phyloP scores from a whole-genome alignment of 2,113 vertebrate species.

The Alosa alosa region DNA sequence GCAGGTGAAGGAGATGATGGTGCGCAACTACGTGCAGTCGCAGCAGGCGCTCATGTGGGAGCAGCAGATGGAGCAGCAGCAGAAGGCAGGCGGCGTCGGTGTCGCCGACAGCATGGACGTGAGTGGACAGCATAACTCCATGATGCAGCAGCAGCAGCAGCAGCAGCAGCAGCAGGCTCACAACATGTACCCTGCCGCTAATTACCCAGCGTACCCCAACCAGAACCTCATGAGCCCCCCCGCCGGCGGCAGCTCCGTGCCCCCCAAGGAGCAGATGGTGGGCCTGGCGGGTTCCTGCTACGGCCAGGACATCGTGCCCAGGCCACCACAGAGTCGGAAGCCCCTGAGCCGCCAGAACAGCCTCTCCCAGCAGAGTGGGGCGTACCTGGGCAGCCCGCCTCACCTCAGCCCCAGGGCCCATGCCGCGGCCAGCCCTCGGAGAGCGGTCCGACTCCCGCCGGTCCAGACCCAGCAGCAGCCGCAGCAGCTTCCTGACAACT shows the following conservation, averaged over 20 bases:
- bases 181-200: slow-evolving; percentile 58
- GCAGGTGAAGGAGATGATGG: slow-evolving; percentile 91
- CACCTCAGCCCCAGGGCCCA: slow-evolving; percentile 69
- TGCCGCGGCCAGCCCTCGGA: slow-evolving; percentile 60
- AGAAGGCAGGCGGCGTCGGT: slow-evolving; percentile 51
- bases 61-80: slow-evolving; percentile 70
- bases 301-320: slow-evolving; percentile 73
- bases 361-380: slow-evolving; percentile 64
- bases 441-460: slow-evolving; percentile 68
- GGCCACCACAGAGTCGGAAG: slow-evolving; percentile 76
- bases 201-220: slow-evolving; percentile 66
- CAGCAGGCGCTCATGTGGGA: slow-evolving; percentile 95
- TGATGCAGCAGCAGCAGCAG: slow-evolving; percentile 72
- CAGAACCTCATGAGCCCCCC: slow-evolving; percentile 71
- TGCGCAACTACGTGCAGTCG: slow-evolving; percentile 89
- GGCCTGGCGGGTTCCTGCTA: slow-evolving; percentile 70
- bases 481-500: slow-evolving; percentile 59
- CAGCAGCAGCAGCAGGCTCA: slow-evolving; percentile 65
- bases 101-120: slow-evolving; percentile 66
- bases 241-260: slow-evolving; percentile 42
- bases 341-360: slow-evolving; percentile 71
- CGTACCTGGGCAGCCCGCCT: slow-evolving; percentile 66
- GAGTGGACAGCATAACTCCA: slow-evolving; percentile 59
- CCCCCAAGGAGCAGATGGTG: slow-evolving; percentile 69
- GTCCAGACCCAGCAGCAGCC: slow-evolving; percentile 60